phyloP scores from a whole-genome alignment of 2,888 invertebrate genomes.

The Coelinius sp. region DNA sequence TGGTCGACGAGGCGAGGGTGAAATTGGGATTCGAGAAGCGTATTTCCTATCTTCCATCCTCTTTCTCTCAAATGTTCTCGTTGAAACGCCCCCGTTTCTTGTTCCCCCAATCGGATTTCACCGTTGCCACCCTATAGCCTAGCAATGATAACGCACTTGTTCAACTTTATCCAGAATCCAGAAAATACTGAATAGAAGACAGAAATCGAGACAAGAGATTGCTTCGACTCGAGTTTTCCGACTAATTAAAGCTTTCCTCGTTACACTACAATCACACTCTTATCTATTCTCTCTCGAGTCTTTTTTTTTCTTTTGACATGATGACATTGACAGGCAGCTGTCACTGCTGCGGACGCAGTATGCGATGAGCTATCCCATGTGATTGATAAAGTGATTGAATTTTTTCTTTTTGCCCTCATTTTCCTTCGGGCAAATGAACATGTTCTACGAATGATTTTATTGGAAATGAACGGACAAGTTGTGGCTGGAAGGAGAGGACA shows the following conservation, averaged over 20 bases:
- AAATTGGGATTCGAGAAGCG: conserved; percentile 45
- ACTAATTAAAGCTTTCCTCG: conserved; percentile 46
- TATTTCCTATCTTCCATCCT: conserved; percentile 29
- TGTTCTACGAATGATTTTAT: conserved; percentile 41
- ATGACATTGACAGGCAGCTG: background rate
- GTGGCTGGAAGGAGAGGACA: conserved; percentile 10
- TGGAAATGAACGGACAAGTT: conserved; percentile 45
- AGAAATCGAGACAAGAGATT: conserved; percentile 44
- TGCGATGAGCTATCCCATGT: background rate
- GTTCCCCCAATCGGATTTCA: conserved; percentile 45
- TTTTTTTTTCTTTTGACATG: background rate
- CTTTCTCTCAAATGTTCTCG: background rate
- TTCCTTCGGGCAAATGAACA: background rate
- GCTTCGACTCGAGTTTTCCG: conserved; percentile 42
- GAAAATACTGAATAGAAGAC: conserved; percentile 29
- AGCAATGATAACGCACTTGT: conserved; percentile 27
- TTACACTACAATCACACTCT: conserved; percentile 1
- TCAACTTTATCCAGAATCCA: conserved; percentile 28
- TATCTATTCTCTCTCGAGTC: conserved; percentile 3
- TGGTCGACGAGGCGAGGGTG: conserved; percentile 40
- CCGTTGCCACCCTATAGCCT: conserved; percentile 45
- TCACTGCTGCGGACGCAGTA: background rate
- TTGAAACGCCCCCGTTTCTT: conserved; percentile 19
- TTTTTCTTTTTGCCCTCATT: background rate
- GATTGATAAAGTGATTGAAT: conserved; percentile 19